Percentiles rank a stretch among this genome's conserved stretches.
Conservation (phyloP, 2,797 vertebrate species). For the Onychomys torridus region DNA sequence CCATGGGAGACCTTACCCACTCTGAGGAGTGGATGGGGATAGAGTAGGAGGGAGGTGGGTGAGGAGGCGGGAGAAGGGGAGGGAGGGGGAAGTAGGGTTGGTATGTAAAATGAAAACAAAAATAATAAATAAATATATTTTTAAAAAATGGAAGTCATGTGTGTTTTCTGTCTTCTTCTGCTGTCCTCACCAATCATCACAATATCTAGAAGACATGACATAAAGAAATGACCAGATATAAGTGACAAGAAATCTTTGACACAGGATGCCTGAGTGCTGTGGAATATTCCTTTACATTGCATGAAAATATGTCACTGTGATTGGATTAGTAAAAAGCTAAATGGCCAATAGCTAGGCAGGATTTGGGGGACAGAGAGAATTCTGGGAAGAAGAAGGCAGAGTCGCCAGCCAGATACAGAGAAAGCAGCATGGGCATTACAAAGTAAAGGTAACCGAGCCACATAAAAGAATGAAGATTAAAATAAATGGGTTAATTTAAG, state of each 20-base stretch:
- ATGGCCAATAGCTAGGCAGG: not conserved
- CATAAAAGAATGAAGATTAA: not conserved
- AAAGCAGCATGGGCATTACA: not conserved
- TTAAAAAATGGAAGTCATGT: slow-evolving; percentile 50
- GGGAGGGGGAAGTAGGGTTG: too few species aligned
- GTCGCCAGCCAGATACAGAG: not conserved
- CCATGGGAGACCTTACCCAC: too few species aligned
- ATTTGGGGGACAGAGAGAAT: not conserved
- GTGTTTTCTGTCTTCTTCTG: not conserved
- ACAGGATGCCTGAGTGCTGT: not conserved
- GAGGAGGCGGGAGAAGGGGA: too few species aligned
- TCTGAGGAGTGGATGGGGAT: too few species aligned
- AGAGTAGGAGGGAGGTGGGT: too few species aligned
- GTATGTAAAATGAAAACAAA: too few species aligned
- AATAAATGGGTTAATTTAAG: not conserved
- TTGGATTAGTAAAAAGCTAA: not conserved
- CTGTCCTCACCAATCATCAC: not conserved
- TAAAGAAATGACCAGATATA: not conserved
- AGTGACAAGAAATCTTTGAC: not conserved
- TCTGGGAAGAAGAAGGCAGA: not conserved
- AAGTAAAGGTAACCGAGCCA: not conserved
- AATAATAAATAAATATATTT: too few species aligned
- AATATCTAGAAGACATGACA: not conserved
- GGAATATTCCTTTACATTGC: not conserved
- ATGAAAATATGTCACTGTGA: not conserved